A percentile compares a stretch with the other conserved stretches of the same genome.
Conservation (phyloP, 2,888 invertebrate species). For the Dasypolia templi region DNA sequence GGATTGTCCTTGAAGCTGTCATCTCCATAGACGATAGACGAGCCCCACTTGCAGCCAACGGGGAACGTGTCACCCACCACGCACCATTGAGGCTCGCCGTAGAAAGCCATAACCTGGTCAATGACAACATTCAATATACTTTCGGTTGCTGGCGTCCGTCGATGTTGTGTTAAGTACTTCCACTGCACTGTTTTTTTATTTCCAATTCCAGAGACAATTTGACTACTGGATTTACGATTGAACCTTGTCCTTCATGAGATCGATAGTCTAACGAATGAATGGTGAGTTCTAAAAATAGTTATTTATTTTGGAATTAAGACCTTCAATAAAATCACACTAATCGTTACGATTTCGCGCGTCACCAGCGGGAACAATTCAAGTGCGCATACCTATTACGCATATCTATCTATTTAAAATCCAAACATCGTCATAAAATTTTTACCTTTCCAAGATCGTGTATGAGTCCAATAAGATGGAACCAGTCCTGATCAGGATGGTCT, state of each 20-base stretch:
- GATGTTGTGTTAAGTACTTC: background rate
- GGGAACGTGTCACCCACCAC: constrained; percentile 99
- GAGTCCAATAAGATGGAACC: constrained; percentile 98
- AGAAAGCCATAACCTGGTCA: constrained; percentile 94
- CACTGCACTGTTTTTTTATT: background rate
- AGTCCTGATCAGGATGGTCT: constrained; percentile 96
- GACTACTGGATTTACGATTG: background rate
- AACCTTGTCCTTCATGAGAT: background rate
- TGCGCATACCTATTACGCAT: too few relatives aligned
- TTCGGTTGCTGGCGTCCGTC: background rate
- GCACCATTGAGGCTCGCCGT: constrained; percentile 97
- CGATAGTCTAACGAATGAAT: background rate
- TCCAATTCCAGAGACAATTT: background rate
- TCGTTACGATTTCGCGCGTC: background rate
- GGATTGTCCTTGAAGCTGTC: constrained; percentile 96
- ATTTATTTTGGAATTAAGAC: background rate
- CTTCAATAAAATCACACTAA: too few relatives aligned
- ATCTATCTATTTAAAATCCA: background rate
- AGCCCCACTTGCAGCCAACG: constrained; percentile 96
- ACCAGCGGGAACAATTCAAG: background rate
- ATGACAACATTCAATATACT: background rate
- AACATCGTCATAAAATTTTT: background rate
- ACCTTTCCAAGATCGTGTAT: constrained; percentile 99
- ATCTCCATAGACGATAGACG: constrained; percentile 96
- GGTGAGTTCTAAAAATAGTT: background rate